Percentiles rank a stretch among this genome's conserved stretches.
phyloP scores from a whole-genome alignment of 2,797 vertebrate genomes.

The Scarus forsteni region DNA sequence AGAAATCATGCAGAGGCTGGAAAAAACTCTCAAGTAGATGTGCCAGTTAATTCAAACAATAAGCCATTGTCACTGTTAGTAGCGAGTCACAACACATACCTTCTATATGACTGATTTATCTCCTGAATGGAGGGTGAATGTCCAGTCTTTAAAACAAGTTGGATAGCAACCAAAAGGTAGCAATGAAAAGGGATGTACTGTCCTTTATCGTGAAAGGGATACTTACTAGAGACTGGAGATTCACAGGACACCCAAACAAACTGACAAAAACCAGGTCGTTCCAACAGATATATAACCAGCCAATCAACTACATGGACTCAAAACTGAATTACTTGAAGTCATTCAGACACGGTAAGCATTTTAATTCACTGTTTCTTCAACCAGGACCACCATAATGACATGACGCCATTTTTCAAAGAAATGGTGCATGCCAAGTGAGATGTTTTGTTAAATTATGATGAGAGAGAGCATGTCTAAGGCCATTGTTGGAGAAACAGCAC shows the following conservation, averaged over 20 bases:
- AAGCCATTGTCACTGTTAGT: slow-evolving; percentile 66
- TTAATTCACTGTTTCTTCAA: slow-evolving; percentile 79
- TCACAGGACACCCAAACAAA: slow-evolving; percentile 73
- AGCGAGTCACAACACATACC: slow-evolving; percentile 60
- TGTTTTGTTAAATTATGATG: slow-evolving; percentile 3
- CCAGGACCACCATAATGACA: slow-evolving; percentile 58
- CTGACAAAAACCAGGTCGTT: slow-evolving; percentile 56
- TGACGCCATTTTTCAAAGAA: slow-evolving; percentile 16
- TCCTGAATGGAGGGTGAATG: slow-evolving; percentile 74
- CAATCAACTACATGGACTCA: slow-evolving; percentile 53
- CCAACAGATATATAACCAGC: slow-evolving; percentile 70
- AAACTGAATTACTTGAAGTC: slow-evolving; percentile 43
- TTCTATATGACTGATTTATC: slow-evolving; percentile 46
- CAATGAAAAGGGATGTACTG: background rate
- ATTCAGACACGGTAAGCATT: slow-evolving; percentile 75
- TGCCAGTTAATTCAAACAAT: slow-evolving; percentile 47
- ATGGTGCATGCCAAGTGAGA: slow-evolving; percentile 16
- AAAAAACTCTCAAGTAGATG: slow-evolving; percentile 29
- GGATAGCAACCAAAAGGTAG: slow-evolving; percentile 4
- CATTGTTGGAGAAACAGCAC: slow-evolving; percentile 81
- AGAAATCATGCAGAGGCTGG: slow-evolving; percentile 56
- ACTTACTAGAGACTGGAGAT: slow-evolving; percentile 77
- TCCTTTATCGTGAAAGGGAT: slow-evolving; percentile 8
- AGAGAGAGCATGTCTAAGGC: slow-evolving; percentile 18
- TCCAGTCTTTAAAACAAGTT: slow-evolving; percentile 74